Evolutionary conservation across 2,113 vertebrate species (phyloP).

Genomic region (Apus apus): DNA sequence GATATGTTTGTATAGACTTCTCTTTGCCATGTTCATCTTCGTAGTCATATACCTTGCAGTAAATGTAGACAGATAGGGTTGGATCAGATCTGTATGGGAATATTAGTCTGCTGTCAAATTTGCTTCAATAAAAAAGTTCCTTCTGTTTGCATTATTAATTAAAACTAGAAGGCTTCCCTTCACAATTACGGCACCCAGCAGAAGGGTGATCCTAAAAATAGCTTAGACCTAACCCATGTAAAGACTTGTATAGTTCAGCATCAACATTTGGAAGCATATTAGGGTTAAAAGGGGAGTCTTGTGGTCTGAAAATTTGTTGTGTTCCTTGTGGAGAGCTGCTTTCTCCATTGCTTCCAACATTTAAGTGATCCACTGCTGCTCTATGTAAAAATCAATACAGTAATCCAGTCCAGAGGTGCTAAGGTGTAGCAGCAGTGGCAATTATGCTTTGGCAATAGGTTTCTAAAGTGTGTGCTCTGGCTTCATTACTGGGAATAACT

Average conservation of each 20-base stretch:
- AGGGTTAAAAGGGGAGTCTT: background rate
- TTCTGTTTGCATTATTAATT: background rate
- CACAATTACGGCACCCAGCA: background rate
- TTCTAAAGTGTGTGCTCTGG: background rate
- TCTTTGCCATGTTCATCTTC: background rate
- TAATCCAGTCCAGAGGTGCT: constrained; percentile 25
- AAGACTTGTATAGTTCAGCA: background rate
- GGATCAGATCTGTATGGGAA: background rate
- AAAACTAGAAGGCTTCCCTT: background rate
- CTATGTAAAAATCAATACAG: constrained; percentile 36
- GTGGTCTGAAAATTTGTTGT: background rate
- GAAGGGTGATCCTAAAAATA: background rate
- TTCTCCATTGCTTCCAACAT: background rate
- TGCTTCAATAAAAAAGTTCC: background rate
- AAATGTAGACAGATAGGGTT: background rate
- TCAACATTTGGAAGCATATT: background rate
- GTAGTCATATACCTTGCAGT: background rate
- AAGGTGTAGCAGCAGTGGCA: constrained; percentile 18
- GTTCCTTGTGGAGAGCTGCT: background rate
- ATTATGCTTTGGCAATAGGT: constrained; percentile 32
- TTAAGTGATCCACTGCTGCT: constrained; percentile 19
- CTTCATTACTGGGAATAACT: constrained; percentile 20
- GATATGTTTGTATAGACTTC: background rate
- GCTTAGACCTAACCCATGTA: background rate
- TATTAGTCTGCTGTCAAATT: background rate